A percentile compares a stretch with the other conserved stretches of the same genome.
Conservation (phyloP, 2,888 invertebrate species). For the Enoplolaimus lenunculus region DNA sequence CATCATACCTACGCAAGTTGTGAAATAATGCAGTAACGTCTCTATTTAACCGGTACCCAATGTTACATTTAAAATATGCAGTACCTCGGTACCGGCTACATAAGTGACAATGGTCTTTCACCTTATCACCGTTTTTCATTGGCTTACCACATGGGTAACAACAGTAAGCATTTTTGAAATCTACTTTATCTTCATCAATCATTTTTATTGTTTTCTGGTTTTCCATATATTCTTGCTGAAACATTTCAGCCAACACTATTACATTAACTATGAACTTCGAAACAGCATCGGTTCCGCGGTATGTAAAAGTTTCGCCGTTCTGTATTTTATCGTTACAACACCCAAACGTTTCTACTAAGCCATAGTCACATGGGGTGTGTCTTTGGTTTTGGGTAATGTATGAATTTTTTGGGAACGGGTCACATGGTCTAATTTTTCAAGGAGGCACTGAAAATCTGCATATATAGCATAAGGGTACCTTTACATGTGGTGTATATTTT, state of each 20-base stretch:
- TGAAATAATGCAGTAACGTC: background rate
- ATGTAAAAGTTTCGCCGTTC: background rate
- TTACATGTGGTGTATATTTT: background rate
- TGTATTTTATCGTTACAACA: background rate
- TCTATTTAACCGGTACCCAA: background rate
- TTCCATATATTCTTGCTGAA: background rate
- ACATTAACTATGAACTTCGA: background rate
- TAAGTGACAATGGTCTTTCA: background rate
- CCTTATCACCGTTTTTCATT: background rate
- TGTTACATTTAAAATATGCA: background rate
- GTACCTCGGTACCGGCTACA: background rate
- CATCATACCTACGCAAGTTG: background rate
- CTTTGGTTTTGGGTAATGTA: too few relatives aligned
- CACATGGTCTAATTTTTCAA: background rate
- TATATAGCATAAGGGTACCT: background rate
- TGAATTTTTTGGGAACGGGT: too few relatives aligned
- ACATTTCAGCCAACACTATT: background rate
- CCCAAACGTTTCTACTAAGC: background rate
- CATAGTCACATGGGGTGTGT: background rate
- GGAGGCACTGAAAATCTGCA: background rate
- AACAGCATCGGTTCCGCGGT: background rate
- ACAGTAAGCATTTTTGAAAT: background rate
- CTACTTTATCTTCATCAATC: background rate
- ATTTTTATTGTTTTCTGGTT: background rate
- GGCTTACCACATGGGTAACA: background rate